Evolutionary conservation across 2,888 invertebrate species (phyloP).

Genomic region (Brenthis ino): DNA sequence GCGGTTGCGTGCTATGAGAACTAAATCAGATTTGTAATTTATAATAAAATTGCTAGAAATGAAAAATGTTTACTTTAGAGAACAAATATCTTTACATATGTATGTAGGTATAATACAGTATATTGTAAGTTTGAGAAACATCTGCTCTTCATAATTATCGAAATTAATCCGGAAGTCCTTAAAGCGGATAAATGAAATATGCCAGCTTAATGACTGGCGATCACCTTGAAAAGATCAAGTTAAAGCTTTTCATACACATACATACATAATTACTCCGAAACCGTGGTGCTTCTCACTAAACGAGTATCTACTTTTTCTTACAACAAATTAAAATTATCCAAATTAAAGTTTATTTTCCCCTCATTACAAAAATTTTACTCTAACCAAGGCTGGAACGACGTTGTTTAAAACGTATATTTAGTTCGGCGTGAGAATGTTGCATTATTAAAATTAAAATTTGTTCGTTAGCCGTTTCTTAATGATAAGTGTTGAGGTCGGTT

Average conservation of each 20-base stretch:
- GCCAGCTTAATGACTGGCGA: neutral
- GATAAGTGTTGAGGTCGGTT: conserved; percentile 67
- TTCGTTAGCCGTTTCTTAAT: conserved; percentile 63
- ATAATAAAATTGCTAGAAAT: conserved; percentile 55
- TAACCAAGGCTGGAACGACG: conserved; percentile 54
- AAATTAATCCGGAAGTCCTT: conserved; percentile 51
- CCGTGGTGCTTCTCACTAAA: neutral
- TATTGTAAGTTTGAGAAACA: neutral
- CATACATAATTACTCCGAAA: too few relatives aligned
- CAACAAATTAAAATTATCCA: conserved; percentile 59
- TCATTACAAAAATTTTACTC: conserved; percentile 37
- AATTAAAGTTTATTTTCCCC: conserved; percentile 55
- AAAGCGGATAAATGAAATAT: conserved; percentile 31
- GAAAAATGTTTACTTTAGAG: conserved; percentile 17
- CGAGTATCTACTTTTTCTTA: conserved; percentile 12
- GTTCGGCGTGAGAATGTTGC: conserved; percentile 68
- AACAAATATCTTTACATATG: neutral
- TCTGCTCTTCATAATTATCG: neutral
- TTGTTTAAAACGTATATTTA: conserved; percentile 51
- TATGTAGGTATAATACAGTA: neutral
- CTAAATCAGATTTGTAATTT: conserved; percentile 71
- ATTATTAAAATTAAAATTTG: conserved; percentile 63
- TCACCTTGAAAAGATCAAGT: conserved; percentile 10
- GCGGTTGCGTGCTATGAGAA: conserved; percentile 74
- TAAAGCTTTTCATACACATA: neutral